phyloP scores from a whole-genome alignment of 23 tunicate species.

The Corella eumyota region DNA sequence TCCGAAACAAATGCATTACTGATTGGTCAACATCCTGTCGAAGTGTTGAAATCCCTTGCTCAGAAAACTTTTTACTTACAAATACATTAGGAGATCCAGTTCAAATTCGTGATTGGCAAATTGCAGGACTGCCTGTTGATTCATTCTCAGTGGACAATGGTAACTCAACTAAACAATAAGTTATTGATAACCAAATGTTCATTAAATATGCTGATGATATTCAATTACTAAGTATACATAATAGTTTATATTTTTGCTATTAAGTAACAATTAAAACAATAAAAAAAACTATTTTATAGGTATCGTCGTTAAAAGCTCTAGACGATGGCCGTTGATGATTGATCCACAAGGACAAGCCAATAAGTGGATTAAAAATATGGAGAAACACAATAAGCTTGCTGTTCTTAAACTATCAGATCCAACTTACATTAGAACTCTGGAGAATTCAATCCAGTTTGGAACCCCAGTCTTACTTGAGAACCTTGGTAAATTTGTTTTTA shows the following conservation, averaged over 20 bases:
- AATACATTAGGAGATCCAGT: slow-evolving; percentile 95
- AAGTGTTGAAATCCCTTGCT: slow-evolving; percentile 64
- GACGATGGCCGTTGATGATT: slow-evolving; percentile 98
- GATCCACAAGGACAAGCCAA: slow-evolving; percentile 98
- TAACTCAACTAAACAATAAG: too few relatives aligned
- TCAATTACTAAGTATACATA: not conserved
- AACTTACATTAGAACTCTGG: slow-evolving; percentile 78
- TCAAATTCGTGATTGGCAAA: slow-evolving; percentile 92
- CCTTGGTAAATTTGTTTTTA: slow-evolving; percentile 50
- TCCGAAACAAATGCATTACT: slow-evolving; percentile 58
- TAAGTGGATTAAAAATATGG: slow-evolving; percentile 98
- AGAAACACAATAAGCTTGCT: slow-evolving; percentile 69
- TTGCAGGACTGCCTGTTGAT: slow-evolving; percentile 91
- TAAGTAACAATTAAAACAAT: not conserved
- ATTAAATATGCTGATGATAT: not conserved
- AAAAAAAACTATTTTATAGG: slow-evolving; percentile 39
- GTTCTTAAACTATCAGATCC: slow-evolving; percentile 84
- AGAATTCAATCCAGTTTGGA: slow-evolving; percentile 89
- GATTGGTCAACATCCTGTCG: slow-evolving; percentile 65
- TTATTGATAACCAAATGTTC: not conserved
- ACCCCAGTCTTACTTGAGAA: slow-evolving; percentile 90
- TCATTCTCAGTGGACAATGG: slow-evolving; percentile 91
- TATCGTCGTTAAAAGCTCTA: slow-evolving; percentile 66
- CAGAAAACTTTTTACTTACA: slow-evolving; percentile 51
- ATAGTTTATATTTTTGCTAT: not conserved